phyloP scores from a whole-genome alignment of 2,888 invertebrate genomes.

The Oscheius myriophilus region DNA sequence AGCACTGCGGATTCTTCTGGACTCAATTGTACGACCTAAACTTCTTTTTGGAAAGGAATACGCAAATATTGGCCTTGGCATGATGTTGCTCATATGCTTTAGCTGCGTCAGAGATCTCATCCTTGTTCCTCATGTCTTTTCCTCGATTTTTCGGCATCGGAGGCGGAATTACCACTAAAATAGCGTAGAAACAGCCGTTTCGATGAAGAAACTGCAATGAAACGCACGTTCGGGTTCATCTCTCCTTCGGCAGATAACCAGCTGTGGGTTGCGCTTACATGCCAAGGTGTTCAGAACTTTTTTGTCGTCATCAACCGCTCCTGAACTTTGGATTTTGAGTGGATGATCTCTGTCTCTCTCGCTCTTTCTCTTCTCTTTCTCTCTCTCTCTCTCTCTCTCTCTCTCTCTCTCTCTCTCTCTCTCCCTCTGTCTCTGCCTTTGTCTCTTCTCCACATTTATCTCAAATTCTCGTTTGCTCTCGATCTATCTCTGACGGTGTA shows the following conservation, averaged over 20 bases:
- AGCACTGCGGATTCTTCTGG: background rate
- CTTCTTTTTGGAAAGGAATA: background rate
- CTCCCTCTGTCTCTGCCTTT: too few relatives aligned
- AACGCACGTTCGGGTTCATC: conserved; percentile 19
- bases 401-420: too few relatives aligned
- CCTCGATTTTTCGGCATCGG: conserved; percentile 15
- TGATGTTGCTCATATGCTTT: background rate
- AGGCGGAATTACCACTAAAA: conserved; percentile 25
- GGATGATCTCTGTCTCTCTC: too few relatives aligned
- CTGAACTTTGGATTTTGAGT: too few relatives aligned
- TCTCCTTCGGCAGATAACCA: conserved; percentile 5
- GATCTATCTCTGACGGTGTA: too few relatives aligned
- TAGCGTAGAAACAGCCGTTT: background rate
- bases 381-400: too few relatives aligned
- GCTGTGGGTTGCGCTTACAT: conserved; percentile 11
- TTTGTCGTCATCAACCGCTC: background rate
- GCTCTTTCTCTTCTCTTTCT: too few relatives aligned
- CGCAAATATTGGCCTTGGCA: too few relatives aligned
- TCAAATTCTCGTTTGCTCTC: too few relatives aligned
- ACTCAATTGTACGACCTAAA: background rate
- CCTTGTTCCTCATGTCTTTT: conserved; percentile 1
- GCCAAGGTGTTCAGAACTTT: conserved; percentile 10
- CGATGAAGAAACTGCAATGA: background rate
- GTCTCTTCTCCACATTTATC: too few relatives aligned
- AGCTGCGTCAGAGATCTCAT: conserved; percentile 10